Evolutionary conservation across 2,797 vertebrate genomes (phyloP), one percentile per base, ranked within the genome.

Genomic region (Philypnodon macrostomus): DNA sequence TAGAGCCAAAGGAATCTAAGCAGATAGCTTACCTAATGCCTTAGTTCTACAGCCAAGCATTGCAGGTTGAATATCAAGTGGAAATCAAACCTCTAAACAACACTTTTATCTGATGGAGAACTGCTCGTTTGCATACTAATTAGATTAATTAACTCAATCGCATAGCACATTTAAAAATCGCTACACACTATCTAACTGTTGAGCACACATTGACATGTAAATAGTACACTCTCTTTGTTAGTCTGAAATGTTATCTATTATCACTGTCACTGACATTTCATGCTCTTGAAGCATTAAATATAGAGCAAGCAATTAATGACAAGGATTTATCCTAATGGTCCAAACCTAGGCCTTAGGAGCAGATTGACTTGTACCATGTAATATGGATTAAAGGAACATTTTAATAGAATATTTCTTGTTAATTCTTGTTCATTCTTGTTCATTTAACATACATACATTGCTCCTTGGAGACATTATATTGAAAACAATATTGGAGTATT

Each of bases 41-140:
- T 66, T 80, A 70, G 69, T 71, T 79, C 47, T 53, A 46, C 41
- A 59, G 47, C 47, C 63, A 76, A 67, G 64, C 61, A n/a, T n/a
- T 73, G 60, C 49, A 37, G 49, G 70, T 71, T 71, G 73, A 86
- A 86, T 83, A 83, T 69, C 67, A 85, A 88, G 59, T 49, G 77
- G 72, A 70, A 71, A 75, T 78, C 61, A 77, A 82, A 68, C 30
- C 48, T 75, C 50, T 42, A 69, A 80, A 84, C 27, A n/a, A 67
- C 40, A 58, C 69, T 77, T 73, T 81, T 73, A 85, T 86, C 73
- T 73, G 76, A 74, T 58, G 55, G 57, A 54, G 58, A 78, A 71
- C 23, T 32, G 40, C 60, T 77, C 51, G 70, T 87, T 86, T 79
- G 80, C 70, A 86, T 84, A 71, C 58, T 77, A 84, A 87, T 83